Conservation (phyloP, 2,113 vertebrate genomes). For the Epinephelus cyanopodus region DNA sequence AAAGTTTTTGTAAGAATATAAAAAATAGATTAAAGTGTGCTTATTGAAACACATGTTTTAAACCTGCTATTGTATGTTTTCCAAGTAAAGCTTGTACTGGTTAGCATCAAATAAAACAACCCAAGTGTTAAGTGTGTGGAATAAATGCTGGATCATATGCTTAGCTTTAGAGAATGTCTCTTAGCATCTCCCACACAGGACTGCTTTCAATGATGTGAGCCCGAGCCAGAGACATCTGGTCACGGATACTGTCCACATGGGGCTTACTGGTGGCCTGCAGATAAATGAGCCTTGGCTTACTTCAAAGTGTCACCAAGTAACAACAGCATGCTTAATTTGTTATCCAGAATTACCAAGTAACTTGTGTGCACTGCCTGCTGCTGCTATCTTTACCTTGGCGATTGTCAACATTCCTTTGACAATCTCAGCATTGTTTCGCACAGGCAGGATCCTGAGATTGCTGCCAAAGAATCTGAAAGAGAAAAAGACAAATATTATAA, state of each 20-base stretch:
- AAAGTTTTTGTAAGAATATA: not conserved
- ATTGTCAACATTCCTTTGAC: slow-evolving; percentile 91
- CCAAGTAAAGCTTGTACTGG: not conserved
- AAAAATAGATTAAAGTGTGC: slow-evolving; percentile 14
- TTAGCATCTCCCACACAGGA: slow-evolving; percentile 90
- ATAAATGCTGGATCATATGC: slow-evolving; percentile 1
- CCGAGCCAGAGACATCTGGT: slow-evolving; percentile 86
- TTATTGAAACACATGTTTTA: slow-evolving; percentile 4
- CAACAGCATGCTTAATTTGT: not conserved
- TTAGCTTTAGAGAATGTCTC: slow-evolving; percentile 71
- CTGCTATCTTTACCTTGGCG: slow-evolving; percentile 88
- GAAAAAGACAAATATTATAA: not conserved
- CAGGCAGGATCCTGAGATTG: slow-evolving; percentile 90
- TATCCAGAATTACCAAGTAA: not conserved
- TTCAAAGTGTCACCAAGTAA: not conserved
- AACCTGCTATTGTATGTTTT: not conserved
- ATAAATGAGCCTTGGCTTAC: not conserved
- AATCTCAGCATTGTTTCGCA: slow-evolving; percentile 87
- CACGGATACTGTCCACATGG: slow-evolving; percentile 80
- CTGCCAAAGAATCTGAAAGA: slow-evolving; percentile 89
- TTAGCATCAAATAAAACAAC: slow-evolving; percentile 20
- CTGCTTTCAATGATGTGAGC: slow-evolving; percentile 88
- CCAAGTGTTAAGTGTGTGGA: not conserved
- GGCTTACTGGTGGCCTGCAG: slow-evolving; percentile 91
- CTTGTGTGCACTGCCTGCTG: not conserved